Evolutionary conservation across 2,797 vertebrate species (phyloP).

Genomic region (Sebastiscus tertius): DNA sequence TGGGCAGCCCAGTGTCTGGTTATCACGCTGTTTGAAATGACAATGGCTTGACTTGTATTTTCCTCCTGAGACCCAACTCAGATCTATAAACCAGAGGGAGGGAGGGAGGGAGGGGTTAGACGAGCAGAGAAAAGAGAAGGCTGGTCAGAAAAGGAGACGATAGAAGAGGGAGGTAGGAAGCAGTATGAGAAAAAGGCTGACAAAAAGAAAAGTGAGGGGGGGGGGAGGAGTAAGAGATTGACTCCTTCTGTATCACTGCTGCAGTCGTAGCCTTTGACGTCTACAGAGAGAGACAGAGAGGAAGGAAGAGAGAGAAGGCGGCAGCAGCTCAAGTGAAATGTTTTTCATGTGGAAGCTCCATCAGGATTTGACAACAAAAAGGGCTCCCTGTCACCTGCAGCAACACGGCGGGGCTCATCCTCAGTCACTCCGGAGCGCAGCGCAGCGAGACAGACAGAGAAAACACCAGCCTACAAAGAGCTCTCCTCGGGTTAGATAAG

Average conservation of each 20-base stretch:
- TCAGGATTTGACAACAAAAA: slow-evolving; percentile 81
- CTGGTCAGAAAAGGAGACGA: slow-evolving; percentile 62
- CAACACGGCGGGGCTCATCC: slow-evolving; percentile 73
- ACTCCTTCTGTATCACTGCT: slow-evolving; percentile 57
- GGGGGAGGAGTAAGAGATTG: slow-evolving; percentile 38
- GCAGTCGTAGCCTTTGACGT: slow-evolving; percentile 72
- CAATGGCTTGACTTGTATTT: slow-evolving; percentile 86
- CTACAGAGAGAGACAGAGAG: slow-evolving; percentile 61
- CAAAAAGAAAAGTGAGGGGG: slow-evolving; percentile 46
- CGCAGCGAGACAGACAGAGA: slow-evolving; percentile 42
- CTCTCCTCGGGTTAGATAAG: slow-evolving; percentile 74
- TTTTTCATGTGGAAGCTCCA: slow-evolving; percentile 77
- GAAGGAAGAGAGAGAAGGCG: slow-evolving; percentile 55
- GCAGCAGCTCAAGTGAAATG: slow-evolving; percentile 63
- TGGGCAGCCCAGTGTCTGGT: slow-evolving; percentile 81
- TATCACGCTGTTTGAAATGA: slow-evolving; percentile 85
- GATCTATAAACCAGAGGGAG: slow-evolving; percentile 75
- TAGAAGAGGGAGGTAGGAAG: slow-evolving; percentile 42
- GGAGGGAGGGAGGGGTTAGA: slow-evolving; percentile 19
- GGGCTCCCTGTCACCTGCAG: slow-evolving; percentile 81
- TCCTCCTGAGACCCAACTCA: slow-evolving; percentile 78
- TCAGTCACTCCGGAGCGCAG: slow-evolving; percentile 50
- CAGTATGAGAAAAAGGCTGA: slow-evolving; percentile 32
- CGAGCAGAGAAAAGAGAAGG: slow-evolving; percentile 54
- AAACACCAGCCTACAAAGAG: slow-evolving; percentile 75